Evolutionary conservation across 2,113 vertebrate genomes (phyloP).

Genomic region (Plecotus auritus): DNA sequence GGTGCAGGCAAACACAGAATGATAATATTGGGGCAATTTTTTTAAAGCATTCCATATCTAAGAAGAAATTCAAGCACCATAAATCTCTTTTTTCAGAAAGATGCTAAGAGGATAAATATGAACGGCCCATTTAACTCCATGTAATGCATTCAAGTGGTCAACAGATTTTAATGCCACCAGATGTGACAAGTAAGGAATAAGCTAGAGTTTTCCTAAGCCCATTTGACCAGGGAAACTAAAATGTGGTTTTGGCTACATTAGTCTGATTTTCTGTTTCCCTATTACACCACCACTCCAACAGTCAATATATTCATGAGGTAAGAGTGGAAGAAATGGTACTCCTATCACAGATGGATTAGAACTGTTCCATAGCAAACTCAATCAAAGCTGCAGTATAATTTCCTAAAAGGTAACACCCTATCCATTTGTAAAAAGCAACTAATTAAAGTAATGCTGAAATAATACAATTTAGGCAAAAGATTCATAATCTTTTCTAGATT

Average conservation of each 20-base stretch:
- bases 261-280: neutral
- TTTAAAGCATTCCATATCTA: conserved; percentile 1
- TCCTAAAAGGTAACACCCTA: neutral
- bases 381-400: neutral
- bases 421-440: neutral
- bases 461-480: neutral
- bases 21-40: neutral
- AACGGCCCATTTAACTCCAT: neutral
- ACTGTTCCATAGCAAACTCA: neutral
- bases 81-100: neutral
- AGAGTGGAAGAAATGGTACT: neutral
- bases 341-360: neutral
- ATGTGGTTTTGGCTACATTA: neutral
- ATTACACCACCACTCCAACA: neutral
- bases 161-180: conserved; percentile 15
- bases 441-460: neutral
- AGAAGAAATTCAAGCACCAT: neutral
- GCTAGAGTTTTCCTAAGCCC: neutral
- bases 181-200: neutral
- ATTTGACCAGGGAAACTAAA: neutral
- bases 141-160: neutral
- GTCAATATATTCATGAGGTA: neutral
- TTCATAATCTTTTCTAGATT: neutral
- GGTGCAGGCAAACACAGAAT: neutral
- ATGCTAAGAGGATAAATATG: neutral